phyloP scores from a whole-genome alignment of 2,113 vertebrate species.

The Spea bombifrons region DNA sequence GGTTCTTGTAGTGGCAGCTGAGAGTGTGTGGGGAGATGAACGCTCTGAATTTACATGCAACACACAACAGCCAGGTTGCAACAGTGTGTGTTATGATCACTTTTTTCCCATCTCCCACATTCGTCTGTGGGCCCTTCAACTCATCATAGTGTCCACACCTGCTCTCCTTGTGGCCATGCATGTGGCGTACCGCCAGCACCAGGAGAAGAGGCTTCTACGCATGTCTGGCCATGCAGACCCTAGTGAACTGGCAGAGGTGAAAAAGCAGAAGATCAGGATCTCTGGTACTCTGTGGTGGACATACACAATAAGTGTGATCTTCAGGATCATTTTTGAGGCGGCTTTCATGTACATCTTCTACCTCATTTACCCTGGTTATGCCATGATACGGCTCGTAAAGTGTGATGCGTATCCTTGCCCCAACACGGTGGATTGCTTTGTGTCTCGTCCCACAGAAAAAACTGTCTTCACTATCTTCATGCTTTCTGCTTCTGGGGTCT shows the following conservation, averaged over 20 bases:
- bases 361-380: constrained; percentile 92
- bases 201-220: constrained; percentile 86
- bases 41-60: constrained; percentile 95
- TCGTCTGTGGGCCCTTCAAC: constrained; percentile 93
- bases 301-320: constrained; percentile 86
- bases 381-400: constrained; percentile 95
- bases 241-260: constrained; percentile 89
- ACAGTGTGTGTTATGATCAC: constrained; percentile 96
- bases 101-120: constrained; percentile 98
- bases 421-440: constrained; percentile 95
- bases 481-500: constrained; percentile 86
- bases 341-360: constrained; percentile 96
- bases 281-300: constrained; percentile 95
- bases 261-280: constrained; percentile 89
- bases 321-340: constrained; percentile 86
- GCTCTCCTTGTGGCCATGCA: constrained; percentile 96
- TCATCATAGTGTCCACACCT: constrained; percentile 92
- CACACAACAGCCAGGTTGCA: constrained; percentile 95
- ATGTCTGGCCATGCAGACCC: constrained; percentile 73
- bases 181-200: constrained; percentile 89
- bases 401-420: constrained; percentile 94
- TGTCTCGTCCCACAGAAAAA: constrained; percentile 95
- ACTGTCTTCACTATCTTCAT: constrained; percentile 97
- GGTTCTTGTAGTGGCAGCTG: constrained; percentile 93
- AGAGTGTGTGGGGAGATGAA: constrained; percentile 96